Base-by-base conservation (phyloP, 2,888 invertebrate genomes). In the Maniola hyperantus region DNA sequence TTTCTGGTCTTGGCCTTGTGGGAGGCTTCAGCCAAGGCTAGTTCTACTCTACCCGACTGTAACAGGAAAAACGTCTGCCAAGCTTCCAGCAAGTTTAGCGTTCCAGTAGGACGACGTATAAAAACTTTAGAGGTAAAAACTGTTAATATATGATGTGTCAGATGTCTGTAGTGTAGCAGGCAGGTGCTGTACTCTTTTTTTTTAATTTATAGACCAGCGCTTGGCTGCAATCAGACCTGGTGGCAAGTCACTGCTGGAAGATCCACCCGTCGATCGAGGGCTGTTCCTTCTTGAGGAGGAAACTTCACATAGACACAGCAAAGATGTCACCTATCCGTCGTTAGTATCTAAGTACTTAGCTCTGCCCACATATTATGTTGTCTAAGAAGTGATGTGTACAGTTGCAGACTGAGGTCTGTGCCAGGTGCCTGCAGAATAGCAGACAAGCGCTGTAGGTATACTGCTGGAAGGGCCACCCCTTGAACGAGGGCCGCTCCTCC, bases 351-450 rank as follows among this genome's bases (percentile, higher is more conserved):
- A 26, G 26, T 1, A n/a, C 0, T 0, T 36, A 6, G 4, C 33
- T 39, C 57, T 11, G 50, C 79, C 78, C 83, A 94, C 95, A 91
- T 64, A n/a, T n/a, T n/a, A 93, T 84, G 69, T 83, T 83, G 1
- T 94, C 93, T 90, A 94, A 93, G 61, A 93, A 91, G 77, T 95
- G 94, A 78, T 94, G 94, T 0, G 94, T 94, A 75, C 95, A 95
- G 74, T 95, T 94, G 74, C 95, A 95, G 8, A 87, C 75, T 6
- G 83, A 79, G 0, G 89, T 75, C 72, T 94, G 94, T 1, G 90
- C 88, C 61, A 91, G 79, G 0, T 93, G 93, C 66, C 94, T 92
- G 74, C 94, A 94, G 78, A 94, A 93, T 69, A 94, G 88, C 1
- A 94, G 81, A 75, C 95, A 95, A 0, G 93, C 90, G 20, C 93